These are phyloP conservation scores for Rhabdophis nuchalis DNA, from an alignment of 2,797 vertebrate genomes.

Conservation along the genomic window DNA sequence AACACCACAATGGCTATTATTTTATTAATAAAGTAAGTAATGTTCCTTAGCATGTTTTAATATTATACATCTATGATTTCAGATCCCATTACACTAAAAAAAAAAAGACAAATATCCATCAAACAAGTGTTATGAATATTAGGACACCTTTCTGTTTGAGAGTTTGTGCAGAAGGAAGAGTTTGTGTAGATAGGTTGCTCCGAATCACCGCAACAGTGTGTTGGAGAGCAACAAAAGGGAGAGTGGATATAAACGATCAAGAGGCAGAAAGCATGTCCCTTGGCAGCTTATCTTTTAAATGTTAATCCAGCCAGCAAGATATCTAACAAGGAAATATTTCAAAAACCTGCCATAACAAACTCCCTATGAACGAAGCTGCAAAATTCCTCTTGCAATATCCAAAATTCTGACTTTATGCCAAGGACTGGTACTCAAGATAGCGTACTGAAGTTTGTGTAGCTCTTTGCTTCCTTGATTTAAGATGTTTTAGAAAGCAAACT, in stretches of 20 bases:
- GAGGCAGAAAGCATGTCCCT: neutral
- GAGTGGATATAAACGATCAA: neutral
- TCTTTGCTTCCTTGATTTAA: neutral
- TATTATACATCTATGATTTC: neutral
- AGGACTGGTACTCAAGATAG: neutral
- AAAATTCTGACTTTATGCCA: neutral
- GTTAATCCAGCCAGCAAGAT: neutral
- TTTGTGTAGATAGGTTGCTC: neutral
- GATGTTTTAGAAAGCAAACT: neutral
- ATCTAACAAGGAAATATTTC: neutral
- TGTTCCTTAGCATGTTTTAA: neutral
- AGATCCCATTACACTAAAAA: neutral
- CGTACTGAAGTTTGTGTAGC: neutral
- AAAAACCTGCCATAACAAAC: neutral
- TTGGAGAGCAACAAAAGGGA: neutral
- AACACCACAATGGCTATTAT: neutral
- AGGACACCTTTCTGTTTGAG: neutral
- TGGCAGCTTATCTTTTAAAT: neutral
- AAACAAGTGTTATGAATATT: neutral
- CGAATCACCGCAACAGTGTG: neutral
- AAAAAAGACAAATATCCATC: neutral
- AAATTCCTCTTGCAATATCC: neutral
- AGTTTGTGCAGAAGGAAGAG: neutral
- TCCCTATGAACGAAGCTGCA: neutral
- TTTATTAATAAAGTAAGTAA: neutral